A percentile compares a stretch with the other conserved stretches of the same genome.
Conservation (phyloP, 2,888 invertebrate species). For the Dinocampus coccinellae region DNA sequence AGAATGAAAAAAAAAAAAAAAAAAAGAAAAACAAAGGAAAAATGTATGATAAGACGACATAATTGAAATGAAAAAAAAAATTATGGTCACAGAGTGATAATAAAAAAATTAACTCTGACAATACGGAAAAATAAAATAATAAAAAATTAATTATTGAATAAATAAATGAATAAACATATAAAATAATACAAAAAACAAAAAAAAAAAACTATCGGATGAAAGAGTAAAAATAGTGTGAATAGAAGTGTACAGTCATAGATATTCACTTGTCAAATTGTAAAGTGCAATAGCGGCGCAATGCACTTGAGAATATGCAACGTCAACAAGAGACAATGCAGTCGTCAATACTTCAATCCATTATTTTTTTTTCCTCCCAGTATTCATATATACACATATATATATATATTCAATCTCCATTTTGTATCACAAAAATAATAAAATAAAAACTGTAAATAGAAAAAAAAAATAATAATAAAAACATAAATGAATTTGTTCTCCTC, state of each 20-base stretch:
- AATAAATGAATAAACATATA: no score
- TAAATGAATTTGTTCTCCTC: not conserved
- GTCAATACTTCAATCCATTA: constrained; percentile 56
- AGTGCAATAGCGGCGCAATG: constrained; percentile 56
- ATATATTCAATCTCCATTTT: no score
- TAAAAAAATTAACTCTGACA: no score
- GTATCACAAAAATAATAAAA: no score
- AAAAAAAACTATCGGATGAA: not conserved
- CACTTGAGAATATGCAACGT: constrained; percentile 56
- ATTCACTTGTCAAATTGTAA: constrained; percentile 52
- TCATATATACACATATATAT: not conserved
- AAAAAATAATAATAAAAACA: not conserved
- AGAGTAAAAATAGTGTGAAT: constrained; percentile 1
- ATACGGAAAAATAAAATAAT: no score
- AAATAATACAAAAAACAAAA: not conserved
- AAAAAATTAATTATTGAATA: no score
- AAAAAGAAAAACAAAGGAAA: no score
- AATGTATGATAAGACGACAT: no score
- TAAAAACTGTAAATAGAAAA: not conserved
- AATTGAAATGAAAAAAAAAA: no score
- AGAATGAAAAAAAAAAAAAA: no score
- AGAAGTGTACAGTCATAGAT: constrained; percentile 53
- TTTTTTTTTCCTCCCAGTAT: constrained; percentile 39
- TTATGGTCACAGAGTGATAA: no score
- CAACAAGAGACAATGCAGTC: constrained; percentile 63